Percentiles rank a stretch among this genome's conserved stretches.
Evolutionary conservation across 2,797 vertebrate genomes (phyloP).

Genomic region (Squalus acanthias): DNA sequence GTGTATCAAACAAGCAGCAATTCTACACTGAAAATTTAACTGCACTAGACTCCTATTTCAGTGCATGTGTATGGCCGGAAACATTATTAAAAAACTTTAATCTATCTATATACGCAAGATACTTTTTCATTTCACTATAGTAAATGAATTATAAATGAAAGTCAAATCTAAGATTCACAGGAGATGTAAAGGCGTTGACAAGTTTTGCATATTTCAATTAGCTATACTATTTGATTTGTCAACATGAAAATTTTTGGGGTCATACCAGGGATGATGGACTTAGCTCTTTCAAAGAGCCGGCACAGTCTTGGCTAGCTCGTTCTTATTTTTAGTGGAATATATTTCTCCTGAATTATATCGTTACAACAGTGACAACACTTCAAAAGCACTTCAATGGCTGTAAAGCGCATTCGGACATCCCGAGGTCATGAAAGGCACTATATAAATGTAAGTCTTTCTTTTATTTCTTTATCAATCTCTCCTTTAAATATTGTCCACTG

Average conservation of each 20-base stretch:
- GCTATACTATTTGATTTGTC: background rate
- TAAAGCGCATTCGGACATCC: no score
- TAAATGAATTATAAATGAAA: background rate
- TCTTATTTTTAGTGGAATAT: no score
- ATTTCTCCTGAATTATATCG: background rate
- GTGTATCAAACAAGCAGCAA: background rate
- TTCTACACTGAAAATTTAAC: background rate
- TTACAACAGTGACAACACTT: no score
- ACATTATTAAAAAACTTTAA: background rate
- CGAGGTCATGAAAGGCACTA: no score
- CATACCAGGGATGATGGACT: background rate
- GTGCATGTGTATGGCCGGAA: background rate
- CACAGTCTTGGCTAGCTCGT: background rate
- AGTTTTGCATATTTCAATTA: background rate
- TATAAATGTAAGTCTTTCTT: no score
- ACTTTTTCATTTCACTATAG: background rate
- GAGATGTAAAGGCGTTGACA: constrained; percentile 1
- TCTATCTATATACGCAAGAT: background rate
- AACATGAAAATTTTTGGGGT: background rate
- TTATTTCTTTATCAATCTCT: no score
- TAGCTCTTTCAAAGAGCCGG: background rate
- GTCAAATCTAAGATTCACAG: background rate
- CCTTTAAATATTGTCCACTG: no score
- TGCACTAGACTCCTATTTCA: background rate
- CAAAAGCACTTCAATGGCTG: no score